These are phyloP conservation scores for Pantala flavescens DNA, from an alignment of 1,140 invertebrate species.

Conservation along the genomic window DNA sequence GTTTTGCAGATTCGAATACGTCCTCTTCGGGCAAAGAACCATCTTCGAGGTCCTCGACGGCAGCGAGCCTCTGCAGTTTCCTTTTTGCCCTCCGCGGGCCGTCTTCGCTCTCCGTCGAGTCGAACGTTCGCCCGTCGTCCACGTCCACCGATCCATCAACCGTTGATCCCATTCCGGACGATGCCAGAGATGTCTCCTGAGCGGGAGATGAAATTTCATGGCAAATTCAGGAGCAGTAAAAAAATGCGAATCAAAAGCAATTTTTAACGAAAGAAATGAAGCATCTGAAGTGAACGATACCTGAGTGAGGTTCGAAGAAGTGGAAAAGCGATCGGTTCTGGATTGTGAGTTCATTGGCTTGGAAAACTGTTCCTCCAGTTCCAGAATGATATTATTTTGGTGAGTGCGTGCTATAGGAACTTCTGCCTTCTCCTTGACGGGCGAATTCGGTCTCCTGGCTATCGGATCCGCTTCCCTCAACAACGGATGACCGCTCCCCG, in stretches of 20 bases:
- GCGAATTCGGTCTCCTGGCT: neutral
- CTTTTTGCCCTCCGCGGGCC: neutral
- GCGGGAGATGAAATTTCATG: constrained; percentile 14
- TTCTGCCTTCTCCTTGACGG: neutral
- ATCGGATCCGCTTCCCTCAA: constrained; percentile 22
- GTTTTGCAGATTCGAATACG: neutral
- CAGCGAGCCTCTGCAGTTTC: constrained; percentile 1
- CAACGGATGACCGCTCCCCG: constrained; percentile 27
- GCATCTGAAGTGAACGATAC: too few species aligned
- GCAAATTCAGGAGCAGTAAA: too few species aligned
- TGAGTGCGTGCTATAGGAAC: neutral
- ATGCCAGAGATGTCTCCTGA: constrained; percentile 23
- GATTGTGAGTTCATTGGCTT: neutral
- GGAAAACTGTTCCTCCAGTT: neutral
- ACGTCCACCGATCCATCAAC: constrained; percentile 15
- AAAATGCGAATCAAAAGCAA: too few species aligned
- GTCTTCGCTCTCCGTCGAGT: neutral
- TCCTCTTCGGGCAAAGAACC: neutral
- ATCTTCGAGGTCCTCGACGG: constrained; percentile 6
- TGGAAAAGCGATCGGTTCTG: constrained; percentile 14
- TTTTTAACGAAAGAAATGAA: too few species aligned
- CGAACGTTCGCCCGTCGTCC: constrained; percentile 11
- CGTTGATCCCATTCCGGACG: constrained; percentile 24
- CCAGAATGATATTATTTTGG: neutral
- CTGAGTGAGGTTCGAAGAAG: constrained; percentile 22